Evolutionary conservation across 1,140 invertebrate genomes (phyloP).

Genomic region (Phortica variegata): DNA sequence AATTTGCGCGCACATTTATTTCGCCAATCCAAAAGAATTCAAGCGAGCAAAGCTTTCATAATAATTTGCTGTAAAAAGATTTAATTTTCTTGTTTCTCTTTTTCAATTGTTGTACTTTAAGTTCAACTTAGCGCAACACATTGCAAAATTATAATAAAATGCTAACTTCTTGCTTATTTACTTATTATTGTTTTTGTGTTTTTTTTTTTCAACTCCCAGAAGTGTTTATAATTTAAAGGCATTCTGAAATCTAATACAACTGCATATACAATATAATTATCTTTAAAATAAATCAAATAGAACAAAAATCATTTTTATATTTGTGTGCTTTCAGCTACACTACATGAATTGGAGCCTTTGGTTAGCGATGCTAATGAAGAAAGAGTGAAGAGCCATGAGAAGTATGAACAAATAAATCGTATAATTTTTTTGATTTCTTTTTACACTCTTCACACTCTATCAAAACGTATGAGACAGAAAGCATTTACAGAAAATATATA

Average conservation of each 20-base stretch:
- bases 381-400: constrained; percentile 55
- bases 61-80: constrained; percentile 44
- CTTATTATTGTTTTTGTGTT: constrained; percentile 5
- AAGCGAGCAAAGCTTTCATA: too few species aligned
- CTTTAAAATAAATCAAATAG: too few species aligned
- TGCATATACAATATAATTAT: too few species aligned
- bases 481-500: too few species aligned
- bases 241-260: too few species aligned
- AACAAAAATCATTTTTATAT: too few species aligned
- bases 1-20: too few species aligned
- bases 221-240: too few species aligned
- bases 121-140: constrained; percentile 37
- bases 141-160: constrained; percentile 38
- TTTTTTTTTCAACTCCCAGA: constrained; percentile 10
- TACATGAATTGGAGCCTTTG: constrained; percentile 73
- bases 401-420: constrained; percentile 39
- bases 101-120: constrained; percentile 12
- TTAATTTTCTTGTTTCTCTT: constrained; percentile 17
- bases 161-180: constrained; percentile 17
- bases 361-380: constrained; percentile 68
- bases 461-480: too few species aligned
- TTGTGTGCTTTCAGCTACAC: constrained; percentile 56
- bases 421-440: constrained; percentile 1
- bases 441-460: not conserved
- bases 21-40: too few species aligned